Percentiles rank a stretch among this genome's conserved stretches.
Evolutionary conservation across 2,888 invertebrate species (phyloP).

Genomic region (Biston betularia): DNA sequence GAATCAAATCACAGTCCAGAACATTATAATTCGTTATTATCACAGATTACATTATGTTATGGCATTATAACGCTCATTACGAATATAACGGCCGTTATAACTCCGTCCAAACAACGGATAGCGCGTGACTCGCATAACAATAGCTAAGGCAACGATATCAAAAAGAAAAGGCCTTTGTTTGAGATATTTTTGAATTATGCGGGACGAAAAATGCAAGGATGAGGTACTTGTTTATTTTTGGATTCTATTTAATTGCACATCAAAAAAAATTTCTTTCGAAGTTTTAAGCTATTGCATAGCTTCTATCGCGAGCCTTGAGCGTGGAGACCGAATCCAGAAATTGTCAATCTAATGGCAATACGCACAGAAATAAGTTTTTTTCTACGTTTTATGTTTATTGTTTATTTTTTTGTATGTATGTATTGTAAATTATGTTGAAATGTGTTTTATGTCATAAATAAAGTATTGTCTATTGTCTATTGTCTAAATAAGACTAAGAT

Average conservation of each 20-base stretch:
- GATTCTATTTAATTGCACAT: background rate
- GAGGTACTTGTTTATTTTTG: background rate
- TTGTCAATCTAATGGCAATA: too few relatives aligned
- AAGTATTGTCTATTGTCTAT: too few relatives aligned
- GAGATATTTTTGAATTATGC: slow-evolving; percentile 35
- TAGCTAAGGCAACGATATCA: slow-evolving; percentile 38
- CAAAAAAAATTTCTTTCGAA: background rate
- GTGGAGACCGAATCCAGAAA: too few relatives aligned
- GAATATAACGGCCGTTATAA: slow-evolving; percentile 40
- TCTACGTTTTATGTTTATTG: too few relatives aligned
- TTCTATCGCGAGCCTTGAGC: too few relatives aligned
- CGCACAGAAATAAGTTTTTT: too few relatives aligned
- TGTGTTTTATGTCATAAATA: too few relatives aligned
- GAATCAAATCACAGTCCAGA: background rate
- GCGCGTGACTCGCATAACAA: slow-evolving; percentile 46
- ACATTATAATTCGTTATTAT: slow-evolving; percentile 22
- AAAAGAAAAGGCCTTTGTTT: slow-evolving; percentile 38
- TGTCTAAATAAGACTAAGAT: too few relatives aligned
- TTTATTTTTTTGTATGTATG: too few relatives aligned
- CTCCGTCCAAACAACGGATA: slow-evolving; percentile 21
- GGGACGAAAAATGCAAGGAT: slow-evolving; percentile 23
- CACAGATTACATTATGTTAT: slow-evolving; percentile 29
- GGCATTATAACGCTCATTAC: slow-evolving; percentile 38
- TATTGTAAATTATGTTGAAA: too few relatives aligned
- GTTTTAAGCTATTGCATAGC: too few relatives aligned